Evolutionary conservation across 2,888 invertebrate species (phyloP).

Genomic region (Troides aeacus): DNA sequence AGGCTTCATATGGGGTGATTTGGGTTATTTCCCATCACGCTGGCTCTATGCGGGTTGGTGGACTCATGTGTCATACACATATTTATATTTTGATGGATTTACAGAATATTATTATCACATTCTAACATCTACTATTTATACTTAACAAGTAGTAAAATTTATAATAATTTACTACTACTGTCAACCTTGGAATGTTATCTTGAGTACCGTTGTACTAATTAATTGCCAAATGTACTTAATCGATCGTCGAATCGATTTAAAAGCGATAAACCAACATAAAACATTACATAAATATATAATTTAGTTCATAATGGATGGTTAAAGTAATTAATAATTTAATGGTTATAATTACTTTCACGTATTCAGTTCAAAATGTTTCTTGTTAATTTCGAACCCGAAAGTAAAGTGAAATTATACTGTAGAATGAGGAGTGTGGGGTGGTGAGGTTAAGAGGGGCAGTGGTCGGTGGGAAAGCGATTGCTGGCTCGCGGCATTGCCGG

Average conservation of each 20-base stretch:
- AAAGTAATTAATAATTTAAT: not conserved
- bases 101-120: no score
- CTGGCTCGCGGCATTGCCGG: slow-evolving; percentile 74
- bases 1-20: no score
- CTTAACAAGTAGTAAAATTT: not conserved
- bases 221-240: not conserved
- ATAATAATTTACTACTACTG: not conserved
- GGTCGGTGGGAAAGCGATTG: slow-evolving; percentile 67
- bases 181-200: not conserved
- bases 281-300: slow-evolving; percentile 3
- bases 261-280: not conserved
- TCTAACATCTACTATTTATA: no score
- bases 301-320: not conserved
- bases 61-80: no score
- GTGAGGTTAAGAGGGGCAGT: slow-evolving; percentile 19
- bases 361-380: not conserved
- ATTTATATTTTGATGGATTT: no score
- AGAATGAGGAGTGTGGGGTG: not conserved
- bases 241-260: not conserved
- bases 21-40: no score
- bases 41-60: no score
- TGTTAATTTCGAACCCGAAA: not conserved
- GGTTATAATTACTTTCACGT: not conserved
- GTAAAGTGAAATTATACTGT: not conserved
- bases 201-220: slow-evolving; percentile 22